Conservation (phyloP, 2,888 invertebrate genomes). For the Parapristionchus giblindavisi region DNA sequence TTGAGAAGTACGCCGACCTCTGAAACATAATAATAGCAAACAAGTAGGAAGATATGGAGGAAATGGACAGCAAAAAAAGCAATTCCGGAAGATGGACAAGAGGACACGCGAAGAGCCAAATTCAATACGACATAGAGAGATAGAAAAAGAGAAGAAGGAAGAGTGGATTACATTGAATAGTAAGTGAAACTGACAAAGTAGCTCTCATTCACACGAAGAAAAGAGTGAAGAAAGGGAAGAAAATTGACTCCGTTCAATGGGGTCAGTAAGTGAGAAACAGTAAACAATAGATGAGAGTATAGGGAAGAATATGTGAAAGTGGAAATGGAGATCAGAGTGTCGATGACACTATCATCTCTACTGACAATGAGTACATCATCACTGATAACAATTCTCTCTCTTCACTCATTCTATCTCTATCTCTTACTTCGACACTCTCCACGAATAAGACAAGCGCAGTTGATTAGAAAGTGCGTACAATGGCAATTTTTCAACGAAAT, state of each 20-base stretch:
- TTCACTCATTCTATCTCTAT: neutral
- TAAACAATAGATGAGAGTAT: neutral
- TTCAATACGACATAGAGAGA: neutral
- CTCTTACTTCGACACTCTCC: slow-evolving; percentile 16
- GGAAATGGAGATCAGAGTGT: slow-evolving; percentile 11
- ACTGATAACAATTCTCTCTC: slow-evolving; percentile 17
- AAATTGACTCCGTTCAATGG: neutral
- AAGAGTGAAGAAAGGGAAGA: neutral
- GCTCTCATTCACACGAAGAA: too few species aligned
- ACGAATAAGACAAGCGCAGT: neutral
- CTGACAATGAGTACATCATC: slow-evolving; percentile 19
- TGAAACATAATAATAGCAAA: neutral
- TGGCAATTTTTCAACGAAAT: neutral
- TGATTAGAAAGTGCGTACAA: neutral
- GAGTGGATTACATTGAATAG: too few species aligned
- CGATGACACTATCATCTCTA: slow-evolving; percentile 13
- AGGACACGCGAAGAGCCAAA: slow-evolving; percentile 5
- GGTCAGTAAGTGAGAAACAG: neutral
- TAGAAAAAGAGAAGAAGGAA: slow-evolving; percentile 6
- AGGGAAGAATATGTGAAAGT: slow-evolving; percentile 17
- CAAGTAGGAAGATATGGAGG: too few species aligned
- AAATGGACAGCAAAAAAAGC: neutral
- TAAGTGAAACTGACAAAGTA: too few species aligned
- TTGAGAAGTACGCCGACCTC: neutral
- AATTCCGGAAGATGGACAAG: too few species aligned